These are phyloP conservation scores for Euclidia mi DNA, from an alignment of 2,888 invertebrate species.

Conservation along the genomic window DNA sequence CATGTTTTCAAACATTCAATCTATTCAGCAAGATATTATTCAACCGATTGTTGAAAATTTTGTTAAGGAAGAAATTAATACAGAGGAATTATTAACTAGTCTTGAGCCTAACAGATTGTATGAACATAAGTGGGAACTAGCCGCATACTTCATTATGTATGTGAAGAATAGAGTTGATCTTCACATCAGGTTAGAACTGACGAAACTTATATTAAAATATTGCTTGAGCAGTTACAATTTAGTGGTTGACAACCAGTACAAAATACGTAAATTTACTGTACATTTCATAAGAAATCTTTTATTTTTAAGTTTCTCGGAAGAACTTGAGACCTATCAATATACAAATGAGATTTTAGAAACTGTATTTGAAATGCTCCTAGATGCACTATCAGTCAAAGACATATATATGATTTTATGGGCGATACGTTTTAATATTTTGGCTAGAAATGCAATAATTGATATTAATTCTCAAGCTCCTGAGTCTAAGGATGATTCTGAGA, in stretches of 20 bases:
- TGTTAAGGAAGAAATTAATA: constrained; percentile 49
- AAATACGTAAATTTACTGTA: constrained; percentile 35
- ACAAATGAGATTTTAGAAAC: constrained; percentile 48
- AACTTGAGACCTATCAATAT: constrained; percentile 17
- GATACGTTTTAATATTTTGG: constrained; percentile 48
- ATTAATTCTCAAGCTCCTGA: constrained; percentile 14
- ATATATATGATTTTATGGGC: constrained; percentile 61
- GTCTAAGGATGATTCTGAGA: constrained; percentile 4
- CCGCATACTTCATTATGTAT: constrained; percentile 48
- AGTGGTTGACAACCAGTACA: constrained; percentile 30
- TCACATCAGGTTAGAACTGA: constrained; percentile 36
- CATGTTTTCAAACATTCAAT: constrained; percentile 49
- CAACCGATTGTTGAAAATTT: constrained; percentile 59
- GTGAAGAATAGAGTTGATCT: constrained; percentile 38
- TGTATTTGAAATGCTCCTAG: constrained; percentile 45
- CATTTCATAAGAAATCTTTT: constrained; percentile 48
- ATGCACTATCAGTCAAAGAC: constrained; percentile 42
- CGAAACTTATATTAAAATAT: constrained; percentile 45
- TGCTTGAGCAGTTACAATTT: constrained; percentile 51
- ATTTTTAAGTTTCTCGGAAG: constrained; percentile 14
- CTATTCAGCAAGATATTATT: constrained; percentile 58
- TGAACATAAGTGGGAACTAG: constrained; percentile 58
- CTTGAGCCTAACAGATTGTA: constrained; percentile 35
- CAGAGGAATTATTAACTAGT: constrained; percentile 31
- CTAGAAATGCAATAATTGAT: constrained; percentile 38